phyloP scores from a whole-genome alignment of 2,888 invertebrate species.

The Aethes cnicana region DNA sequence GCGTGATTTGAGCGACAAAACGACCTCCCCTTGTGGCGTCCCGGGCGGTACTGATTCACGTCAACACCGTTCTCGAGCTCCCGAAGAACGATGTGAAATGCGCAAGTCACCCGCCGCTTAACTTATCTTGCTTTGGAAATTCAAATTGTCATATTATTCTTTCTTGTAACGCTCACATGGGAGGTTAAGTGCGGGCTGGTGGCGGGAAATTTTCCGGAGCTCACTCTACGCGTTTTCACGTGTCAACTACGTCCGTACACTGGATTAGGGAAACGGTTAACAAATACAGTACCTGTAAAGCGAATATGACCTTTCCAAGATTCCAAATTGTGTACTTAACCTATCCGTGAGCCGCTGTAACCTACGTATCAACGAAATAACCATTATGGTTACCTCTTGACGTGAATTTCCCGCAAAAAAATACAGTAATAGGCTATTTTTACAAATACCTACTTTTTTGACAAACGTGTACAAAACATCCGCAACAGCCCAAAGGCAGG shows the following conservation, averaged over 20 bases:
- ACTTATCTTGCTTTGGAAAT: slow-evolving; percentile 73
- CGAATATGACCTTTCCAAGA: slow-evolving; percentile 5
- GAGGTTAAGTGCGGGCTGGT: slow-evolving; percentile 47
- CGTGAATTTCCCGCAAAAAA: not conserved
- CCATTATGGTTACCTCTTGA: too few relatives aligned
- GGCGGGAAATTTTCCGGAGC: slow-evolving; percentile 49
- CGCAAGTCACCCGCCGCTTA: slow-evolving; percentile 75
- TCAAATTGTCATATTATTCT: slow-evolving; percentile 40
- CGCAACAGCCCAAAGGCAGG: not conserved
- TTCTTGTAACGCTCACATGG: slow-evolving; percentile 53
- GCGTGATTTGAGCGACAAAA: slow-evolving; percentile 41
- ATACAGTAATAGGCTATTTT: slow-evolving; percentile 13
- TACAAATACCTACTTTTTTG: slow-evolving; percentile 8
- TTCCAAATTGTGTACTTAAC: not conserved
- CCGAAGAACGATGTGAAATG: slow-evolving; percentile 70
- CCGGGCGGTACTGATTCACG: slow-evolving; percentile 62
- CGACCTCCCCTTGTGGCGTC: slow-evolving; percentile 48
- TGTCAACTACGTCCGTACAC: slow-evolving; percentile 34
- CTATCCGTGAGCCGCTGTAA: too few relatives aligned
- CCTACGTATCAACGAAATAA: too few relatives aligned
- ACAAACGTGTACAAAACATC: not conserved
- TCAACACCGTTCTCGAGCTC: slow-evolving; percentile 53
- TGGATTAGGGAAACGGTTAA: not conserved
- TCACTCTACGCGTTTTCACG: slow-evolving; percentile 47
- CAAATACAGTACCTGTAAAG: slow-evolving; percentile 1